Evolutionary conservation across 2,888 invertebrate genomes (phyloP).

Genomic region (Tethea ocularis): DNA sequence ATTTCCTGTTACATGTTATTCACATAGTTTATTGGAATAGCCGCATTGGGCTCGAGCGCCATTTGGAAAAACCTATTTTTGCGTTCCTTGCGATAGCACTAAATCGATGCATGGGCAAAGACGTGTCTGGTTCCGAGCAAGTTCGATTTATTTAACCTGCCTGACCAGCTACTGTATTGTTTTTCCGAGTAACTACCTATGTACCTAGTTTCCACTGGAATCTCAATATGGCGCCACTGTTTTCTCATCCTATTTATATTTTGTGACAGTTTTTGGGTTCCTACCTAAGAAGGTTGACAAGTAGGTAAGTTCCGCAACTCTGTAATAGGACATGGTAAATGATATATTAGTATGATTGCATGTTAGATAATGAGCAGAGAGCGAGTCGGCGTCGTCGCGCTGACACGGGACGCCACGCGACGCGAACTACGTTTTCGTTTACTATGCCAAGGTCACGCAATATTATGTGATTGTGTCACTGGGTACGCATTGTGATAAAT

Average conservation of each 20-base stretch:
- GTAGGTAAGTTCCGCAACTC: constrained; percentile 16
- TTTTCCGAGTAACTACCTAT: not conserved
- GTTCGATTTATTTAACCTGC: not conserved
- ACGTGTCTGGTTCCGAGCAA: not conserved
- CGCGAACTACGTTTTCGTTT: constrained; percentile 40
- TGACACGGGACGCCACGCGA: constrained; percentile 18
- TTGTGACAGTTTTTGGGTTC: not conserved
- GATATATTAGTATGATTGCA: constrained; percentile 24
- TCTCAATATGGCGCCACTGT: not conserved
- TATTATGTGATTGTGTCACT: constrained; percentile 59
- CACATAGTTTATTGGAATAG: not conserved
- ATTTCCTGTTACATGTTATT: not conserved
- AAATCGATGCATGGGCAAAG: not conserved
- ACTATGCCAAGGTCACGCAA: constrained; percentile 68
- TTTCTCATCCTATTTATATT: not conserved
- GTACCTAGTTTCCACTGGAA: not conserved
- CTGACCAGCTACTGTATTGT: not conserved
- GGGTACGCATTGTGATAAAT: constrained; percentile 56
- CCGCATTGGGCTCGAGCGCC: not conserved
- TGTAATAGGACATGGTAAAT: constrained; percentile 39
- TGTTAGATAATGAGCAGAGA: constrained; percentile 41
- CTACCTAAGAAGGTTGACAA: not conserved
- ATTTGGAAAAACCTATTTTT: not conserved
- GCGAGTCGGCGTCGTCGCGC: constrained; percentile 23
- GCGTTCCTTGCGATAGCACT: not conserved